Evolutionary conservation across 2,797 vertebrate genomes (phyloP).

Genomic region (Spondyliosoma cantharus): DNA sequence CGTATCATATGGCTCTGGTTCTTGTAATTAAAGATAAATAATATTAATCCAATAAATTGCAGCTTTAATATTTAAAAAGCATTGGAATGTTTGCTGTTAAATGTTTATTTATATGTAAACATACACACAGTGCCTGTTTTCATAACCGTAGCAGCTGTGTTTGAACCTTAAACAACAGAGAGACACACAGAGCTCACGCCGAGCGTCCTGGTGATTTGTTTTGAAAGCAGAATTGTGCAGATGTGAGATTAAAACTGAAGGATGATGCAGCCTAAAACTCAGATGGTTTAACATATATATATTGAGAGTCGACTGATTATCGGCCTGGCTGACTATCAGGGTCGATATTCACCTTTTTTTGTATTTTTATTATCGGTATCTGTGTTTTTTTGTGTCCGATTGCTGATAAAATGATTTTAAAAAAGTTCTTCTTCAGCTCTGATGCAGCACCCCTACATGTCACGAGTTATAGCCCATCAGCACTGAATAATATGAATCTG

Average conservation of each 20-base stretch:
- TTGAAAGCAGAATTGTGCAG: neutral
- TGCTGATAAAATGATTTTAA: too few relatives aligned
- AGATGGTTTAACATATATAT: neutral
- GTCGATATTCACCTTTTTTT: too few relatives aligned
- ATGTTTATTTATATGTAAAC: conserved; percentile 30
- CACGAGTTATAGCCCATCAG: neutral
- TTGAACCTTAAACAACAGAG: conserved; percentile 14
- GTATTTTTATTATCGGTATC: neutral
- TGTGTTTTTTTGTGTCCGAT: neutral
- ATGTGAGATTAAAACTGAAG: neutral
- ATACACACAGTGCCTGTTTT: neutral
- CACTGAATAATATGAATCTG: neutral
- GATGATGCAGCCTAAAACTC: neutral
- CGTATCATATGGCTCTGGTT: neutral
- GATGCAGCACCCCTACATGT: too few relatives aligned
- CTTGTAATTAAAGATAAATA: neutral
- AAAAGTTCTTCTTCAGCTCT: too few relatives aligned
- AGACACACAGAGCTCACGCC: neutral
- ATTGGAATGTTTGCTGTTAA: neutral
- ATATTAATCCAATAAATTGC: neutral
- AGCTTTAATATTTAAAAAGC: neutral
- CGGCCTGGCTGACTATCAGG: too few relatives aligned
- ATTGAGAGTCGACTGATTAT: too few relatives aligned
- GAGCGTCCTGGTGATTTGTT: neutral
- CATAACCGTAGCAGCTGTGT: conserved; percentile 18